Evolutionary conservation across 2,797 vertebrate species (phyloP).

Genomic region (Darevskia mixta): DNA sequence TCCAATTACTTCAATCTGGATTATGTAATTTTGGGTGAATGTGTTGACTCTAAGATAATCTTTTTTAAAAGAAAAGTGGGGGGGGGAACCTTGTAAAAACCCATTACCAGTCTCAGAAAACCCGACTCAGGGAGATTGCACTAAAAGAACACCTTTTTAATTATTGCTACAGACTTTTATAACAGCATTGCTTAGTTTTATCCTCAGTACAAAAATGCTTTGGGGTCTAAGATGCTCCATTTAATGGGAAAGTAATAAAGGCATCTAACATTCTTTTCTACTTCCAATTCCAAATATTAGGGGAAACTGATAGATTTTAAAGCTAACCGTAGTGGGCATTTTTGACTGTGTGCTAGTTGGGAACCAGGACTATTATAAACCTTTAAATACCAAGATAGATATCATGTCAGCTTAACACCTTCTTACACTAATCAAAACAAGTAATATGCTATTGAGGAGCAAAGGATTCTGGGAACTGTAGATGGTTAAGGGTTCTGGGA

Average conservation of each 20-base stretch:
- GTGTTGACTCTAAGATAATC: not conserved
- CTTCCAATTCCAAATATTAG: not conserved
- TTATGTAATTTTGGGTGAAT: not conserved
- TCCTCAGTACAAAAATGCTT: not conserved
- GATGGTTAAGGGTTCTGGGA: too few relatives aligned
- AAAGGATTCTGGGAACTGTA: too few relatives aligned
- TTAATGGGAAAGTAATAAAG: slow-evolving; percentile 28
- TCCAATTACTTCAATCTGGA: not conserved
- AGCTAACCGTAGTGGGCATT: not conserved
- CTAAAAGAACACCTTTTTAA: not conserved
- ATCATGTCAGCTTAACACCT: not conserved
- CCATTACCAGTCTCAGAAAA: not conserved
- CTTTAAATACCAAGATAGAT: slow-evolving; percentile 21
- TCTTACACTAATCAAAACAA: not conserved
- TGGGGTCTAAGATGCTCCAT: slow-evolving; percentile 15
- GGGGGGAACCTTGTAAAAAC: not conserved
- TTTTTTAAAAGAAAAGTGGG: not conserved
- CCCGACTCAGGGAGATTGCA: not conserved
- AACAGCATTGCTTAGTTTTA: not conserved
- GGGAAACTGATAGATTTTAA: slow-evolving; percentile 13
- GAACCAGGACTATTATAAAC: slow-evolving; percentile 7
- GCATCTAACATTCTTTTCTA: not conserved
- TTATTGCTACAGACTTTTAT: not conserved
- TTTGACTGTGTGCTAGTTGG: slow-evolving; percentile 26
- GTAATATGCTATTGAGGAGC: not conserved